Base-by-base conservation (phyloP, 1,140 invertebrate genomes). In the Oedothorax gibbosus region DNA sequence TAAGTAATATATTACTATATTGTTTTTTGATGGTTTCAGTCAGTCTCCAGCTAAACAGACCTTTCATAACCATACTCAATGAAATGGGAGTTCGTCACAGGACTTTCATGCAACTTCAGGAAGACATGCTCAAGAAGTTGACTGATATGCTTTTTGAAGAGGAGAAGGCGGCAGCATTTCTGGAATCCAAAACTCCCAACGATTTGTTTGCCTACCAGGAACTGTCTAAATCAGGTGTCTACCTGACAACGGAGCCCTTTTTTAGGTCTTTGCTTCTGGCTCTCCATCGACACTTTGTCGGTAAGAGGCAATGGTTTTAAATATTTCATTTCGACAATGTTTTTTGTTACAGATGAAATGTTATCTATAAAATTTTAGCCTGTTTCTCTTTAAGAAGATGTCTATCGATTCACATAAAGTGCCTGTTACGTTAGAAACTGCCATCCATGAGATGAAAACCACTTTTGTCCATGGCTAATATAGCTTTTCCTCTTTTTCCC, bases 231-330 rank as follows among this genome's bases (percentile, higher is more conserved):
- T 66, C 87, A 14, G 87, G 87, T 6, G 73, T 88, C n/a, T 62
- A 56, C 15, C 51, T 87, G 14, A 84, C 86, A 3, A 68, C 56
- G 49, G 87, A 88, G 68, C 87, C 87, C 20, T 88, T 88, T 66
- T 87, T 88, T 72, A 51, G 81, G 9, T 62, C 68, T 12, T 53
- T 87, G n/a, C 21, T 88, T 10, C 66, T 86, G 14, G 71, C 78
- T 35, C 65, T 82, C 35, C 85, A 82, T 50, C 18, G 71, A 21
- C 65, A 64, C 49, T 50, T 71, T 49, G 18, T 82, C 12, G 71
- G 85, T 86, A 77, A 79, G 69, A 77, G 21, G 75, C 15, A 72
- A 49, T 69, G 9, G 68, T 54, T 57, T n/a, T 77, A 35, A 64
- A 9, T 80, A 57, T 69, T 72, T 72, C 35, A 72, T 76, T 21